phyloP scores from a whole-genome alignment of 2,888 invertebrate genomes.

The Cephus nigrinus region DNA sequence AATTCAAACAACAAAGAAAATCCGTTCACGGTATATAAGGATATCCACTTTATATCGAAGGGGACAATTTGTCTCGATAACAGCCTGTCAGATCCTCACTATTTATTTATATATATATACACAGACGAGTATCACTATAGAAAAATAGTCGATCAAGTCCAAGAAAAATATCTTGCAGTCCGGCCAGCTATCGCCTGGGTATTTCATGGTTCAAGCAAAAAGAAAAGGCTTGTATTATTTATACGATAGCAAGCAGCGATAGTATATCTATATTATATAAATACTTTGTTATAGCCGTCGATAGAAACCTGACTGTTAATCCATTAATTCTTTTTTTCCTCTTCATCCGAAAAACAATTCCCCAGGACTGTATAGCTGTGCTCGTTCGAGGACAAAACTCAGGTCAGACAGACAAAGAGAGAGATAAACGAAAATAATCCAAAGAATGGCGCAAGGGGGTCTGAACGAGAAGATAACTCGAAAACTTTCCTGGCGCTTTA shows the following conservation, averaged over 20 bases:
- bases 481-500: background rate
- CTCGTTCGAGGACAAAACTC: background rate
- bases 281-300: background rate
- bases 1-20: constrained; percentile 6
- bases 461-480: background rate
- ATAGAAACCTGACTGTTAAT: background rate
- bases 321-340: background rate
- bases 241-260: background rate
- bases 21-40: background rate
- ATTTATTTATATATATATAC: background rate
- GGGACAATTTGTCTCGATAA: constrained; percentile 15
- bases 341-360: background rate
- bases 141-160: constrained; percentile 3
- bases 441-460: background rate
- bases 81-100: constrained; percentile 10
- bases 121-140: background rate
- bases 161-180: constrained; percentile 17
- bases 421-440: background rate
- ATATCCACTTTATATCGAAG: background rate
- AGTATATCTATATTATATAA: background rate
- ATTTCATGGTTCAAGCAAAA: background rate
- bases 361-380: background rate
- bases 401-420: background rate
- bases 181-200: background rate
- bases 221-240: background rate